Conservation (phyloP, 2,797 vertebrate genomes). For the Rhinella marina region DNA sequence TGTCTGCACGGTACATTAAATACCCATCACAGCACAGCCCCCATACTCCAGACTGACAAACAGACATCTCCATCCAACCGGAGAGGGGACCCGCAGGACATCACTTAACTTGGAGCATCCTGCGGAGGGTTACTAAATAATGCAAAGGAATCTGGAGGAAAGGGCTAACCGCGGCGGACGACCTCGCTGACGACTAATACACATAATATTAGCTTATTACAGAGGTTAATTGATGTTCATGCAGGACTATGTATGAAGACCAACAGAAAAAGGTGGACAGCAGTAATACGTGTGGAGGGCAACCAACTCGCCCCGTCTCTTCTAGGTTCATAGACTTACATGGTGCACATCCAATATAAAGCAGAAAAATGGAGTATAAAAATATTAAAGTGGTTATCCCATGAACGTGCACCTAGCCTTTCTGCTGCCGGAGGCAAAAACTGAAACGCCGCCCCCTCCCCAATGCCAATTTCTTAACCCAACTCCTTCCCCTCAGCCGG, state of each 20-base stretch:
- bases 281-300: not conserved
- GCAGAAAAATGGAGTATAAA: not conserved
- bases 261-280: not conserved
- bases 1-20: constrained; percentile 55
- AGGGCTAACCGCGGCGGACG: not conserved
- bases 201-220: not conserved
- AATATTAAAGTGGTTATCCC: not conserved
- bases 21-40: constrained; percentile 40
- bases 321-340: not conserved
- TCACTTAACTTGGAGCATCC: constrained; percentile 33
- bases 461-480: too few species aligned
- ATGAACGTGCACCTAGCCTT: too few species aligned
- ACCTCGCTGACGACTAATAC: not conserved
- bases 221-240: constrained; percentile 9
- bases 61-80: constrained; percentile 39
- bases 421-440: too few species aligned
- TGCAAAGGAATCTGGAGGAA: constrained; percentile 26
- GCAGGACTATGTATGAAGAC: not conserved
- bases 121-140: constrained; percentile 53
- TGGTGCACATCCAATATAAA: not conserved
- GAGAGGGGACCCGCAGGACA: constrained; percentile 39
- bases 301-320: not conserved
- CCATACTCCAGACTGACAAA: constrained; percentile 15
- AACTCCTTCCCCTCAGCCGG: too few species aligned
- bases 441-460: too few species aligned